Evolutionary conservation across 2,113 vertebrate species (phyloP).

Genomic region (Epinephelus fuscoguttatus): DNA sequence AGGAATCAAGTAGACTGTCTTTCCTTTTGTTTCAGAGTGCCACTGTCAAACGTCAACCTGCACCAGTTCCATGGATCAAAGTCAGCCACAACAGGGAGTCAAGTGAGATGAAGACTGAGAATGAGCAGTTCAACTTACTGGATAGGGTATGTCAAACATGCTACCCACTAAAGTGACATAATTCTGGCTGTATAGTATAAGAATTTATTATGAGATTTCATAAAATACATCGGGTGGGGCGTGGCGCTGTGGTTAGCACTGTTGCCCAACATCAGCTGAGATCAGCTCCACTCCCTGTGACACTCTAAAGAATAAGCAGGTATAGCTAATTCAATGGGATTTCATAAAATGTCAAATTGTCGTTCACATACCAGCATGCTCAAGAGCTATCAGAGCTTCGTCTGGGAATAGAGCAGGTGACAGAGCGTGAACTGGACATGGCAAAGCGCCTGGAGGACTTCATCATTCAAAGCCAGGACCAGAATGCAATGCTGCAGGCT

Average conservation of each 20-base stretch:
- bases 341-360: neutral
- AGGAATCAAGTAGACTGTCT: neutral
- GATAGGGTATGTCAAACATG: conserved; percentile 70
- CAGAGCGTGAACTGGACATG: conserved; percentile 86
- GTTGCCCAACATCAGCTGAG: neutral
- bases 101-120: conserved; percentile 62
- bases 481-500: conserved; percentile 80
- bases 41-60: conserved; percentile 59
- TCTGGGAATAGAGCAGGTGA: conserved; percentile 83
- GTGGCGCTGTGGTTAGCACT: too few species aligned
- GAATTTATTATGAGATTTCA: neutral
- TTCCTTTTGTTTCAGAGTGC: conserved; percentile 51
- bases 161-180: neutral
- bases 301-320: neutral
- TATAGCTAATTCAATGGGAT: too few species aligned
- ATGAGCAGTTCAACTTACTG: conserved; percentile 72
- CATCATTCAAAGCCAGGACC: conserved; percentile 84
- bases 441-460: conserved; percentile 87
- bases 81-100: conserved; percentile 64
- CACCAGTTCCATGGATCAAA: conserved; percentile 82
- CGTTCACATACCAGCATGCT: conserved; percentile 73
- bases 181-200: neutral
- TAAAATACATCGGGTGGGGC: neutral
- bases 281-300: neutral
- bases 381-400: conserved; percentile 83